These are phyloP conservation scores for Ectropis crepuscularia DNA, from an alignment of 2,888 invertebrate genomes.

Conservation along the genomic window DNA sequence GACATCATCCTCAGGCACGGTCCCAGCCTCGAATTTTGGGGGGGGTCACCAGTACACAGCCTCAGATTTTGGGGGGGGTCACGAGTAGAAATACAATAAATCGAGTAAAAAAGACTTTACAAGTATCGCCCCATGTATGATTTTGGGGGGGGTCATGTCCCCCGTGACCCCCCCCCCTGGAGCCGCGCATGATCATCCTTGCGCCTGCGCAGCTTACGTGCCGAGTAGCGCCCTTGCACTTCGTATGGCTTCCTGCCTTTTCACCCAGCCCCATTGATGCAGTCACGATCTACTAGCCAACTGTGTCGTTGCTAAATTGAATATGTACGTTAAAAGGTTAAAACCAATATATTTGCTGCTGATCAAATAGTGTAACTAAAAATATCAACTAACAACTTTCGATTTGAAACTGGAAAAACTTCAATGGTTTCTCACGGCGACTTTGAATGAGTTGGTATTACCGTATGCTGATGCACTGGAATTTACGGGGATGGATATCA, in stretches of 20 bases:
- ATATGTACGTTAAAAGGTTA: conserved; percentile 28
- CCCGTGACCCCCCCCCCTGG: too few relatives aligned
- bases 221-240: conserved; percentile 67
- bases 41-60: too few relatives aligned
- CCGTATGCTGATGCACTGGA: conserved; percentile 43
- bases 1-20: too few relatives aligned
- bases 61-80: too few relatives aligned
- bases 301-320: conserved; percentile 54
- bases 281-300: conserved; percentile 65
- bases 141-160: too few relatives aligned
- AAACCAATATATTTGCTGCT: not conserved
- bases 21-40: too few relatives aligned
- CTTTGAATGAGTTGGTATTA: not conserved
- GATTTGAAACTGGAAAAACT: not conserved
- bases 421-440: not conserved
- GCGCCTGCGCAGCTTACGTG: conserved; percentile 30
- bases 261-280: conserved; percentile 66
- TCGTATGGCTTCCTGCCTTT: conserved; percentile 68
- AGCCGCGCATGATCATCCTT: too few relatives aligned
- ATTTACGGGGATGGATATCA: conserved; percentile 40
- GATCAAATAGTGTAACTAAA: conserved; percentile 1
- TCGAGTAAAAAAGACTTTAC: too few relatives aligned
- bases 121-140: too few relatives aligned
- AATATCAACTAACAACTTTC: not conserved
- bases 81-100: too few relatives aligned